phyloP scores from a whole-genome alignment of 1,140 invertebrate genomes.

The Phthorimaea operculella region DNA sequence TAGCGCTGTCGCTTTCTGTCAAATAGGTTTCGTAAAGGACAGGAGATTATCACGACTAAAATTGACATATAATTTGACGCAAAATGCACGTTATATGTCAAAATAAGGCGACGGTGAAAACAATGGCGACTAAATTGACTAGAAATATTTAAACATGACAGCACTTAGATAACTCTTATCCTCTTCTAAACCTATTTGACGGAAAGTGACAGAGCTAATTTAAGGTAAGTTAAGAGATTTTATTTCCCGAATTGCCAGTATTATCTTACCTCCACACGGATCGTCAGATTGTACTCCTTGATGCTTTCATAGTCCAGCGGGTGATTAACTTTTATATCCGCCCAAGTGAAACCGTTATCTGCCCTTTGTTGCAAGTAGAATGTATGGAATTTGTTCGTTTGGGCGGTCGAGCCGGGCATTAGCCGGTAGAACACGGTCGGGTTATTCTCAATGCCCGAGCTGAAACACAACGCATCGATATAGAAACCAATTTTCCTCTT shows the following conservation, averaged over 20 bases:
- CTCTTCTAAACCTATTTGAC: too few species aligned
- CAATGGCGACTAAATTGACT: too few species aligned
- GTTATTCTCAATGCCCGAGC: constrained; percentile 95
- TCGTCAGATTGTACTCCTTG: constrained; percentile 95
- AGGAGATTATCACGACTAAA: too few species aligned
- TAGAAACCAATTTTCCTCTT: constrained; percentile 8
- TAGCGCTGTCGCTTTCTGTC: too few species aligned
- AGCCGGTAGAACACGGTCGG: constrained; percentile 94
- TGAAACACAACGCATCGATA: constrained; percentile 63
- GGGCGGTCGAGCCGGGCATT: constrained; percentile 93
- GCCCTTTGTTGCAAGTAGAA: constrained; percentile 94
- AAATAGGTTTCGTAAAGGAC: too few species aligned
- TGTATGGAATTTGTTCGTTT: constrained; percentile 95
- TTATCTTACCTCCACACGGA: constrained; percentile 88
- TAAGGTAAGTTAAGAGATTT: too few species aligned
- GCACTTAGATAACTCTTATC: too few species aligned
- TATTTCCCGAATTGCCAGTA: not conserved
- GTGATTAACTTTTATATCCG: constrained; percentile 96
- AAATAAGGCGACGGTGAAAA: too few species aligned
- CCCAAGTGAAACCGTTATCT: constrained; percentile 92
- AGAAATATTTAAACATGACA: too few species aligned
- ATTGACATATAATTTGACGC: not conserved
- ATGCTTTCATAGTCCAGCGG: constrained; percentile 94
- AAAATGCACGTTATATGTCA: too few species aligned
- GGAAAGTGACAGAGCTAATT: too few species aligned